Percentiles rank a stretch among this genome's conserved stretches.
Evolutionary conservation across 2,888 invertebrate genomes (phyloP).

Genomic region (Sipha maydis): DNA sequence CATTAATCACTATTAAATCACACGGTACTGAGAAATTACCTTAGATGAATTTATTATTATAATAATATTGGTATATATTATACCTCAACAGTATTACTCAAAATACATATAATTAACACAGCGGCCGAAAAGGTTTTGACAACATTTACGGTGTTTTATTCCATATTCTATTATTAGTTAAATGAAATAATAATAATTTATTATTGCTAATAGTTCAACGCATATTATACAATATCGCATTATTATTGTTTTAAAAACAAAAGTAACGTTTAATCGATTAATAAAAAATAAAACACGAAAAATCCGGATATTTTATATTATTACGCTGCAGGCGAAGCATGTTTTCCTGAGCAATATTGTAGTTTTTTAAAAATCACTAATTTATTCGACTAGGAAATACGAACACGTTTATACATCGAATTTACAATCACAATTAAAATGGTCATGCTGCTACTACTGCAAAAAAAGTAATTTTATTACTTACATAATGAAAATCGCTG

Average conservation of each 20-base stretch:
- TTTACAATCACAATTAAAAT: conserved; percentile 56
- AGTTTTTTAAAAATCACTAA: conserved; percentile 43
- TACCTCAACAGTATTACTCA: too few relatives aligned
- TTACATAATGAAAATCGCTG: conserved; percentile 49
- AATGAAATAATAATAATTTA: conserved; percentile 3
- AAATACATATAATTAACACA: too few relatives aligned
- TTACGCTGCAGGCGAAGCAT: neutral
- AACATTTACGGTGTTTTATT: neutral
- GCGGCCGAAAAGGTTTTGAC: neutral
- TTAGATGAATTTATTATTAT: neutral
- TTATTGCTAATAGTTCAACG: conserved; percentile 17
- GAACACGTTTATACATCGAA: conserved; percentile 31
- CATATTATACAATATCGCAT: neutral
- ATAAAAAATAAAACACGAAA: neutral
- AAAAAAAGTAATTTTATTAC: conserved; percentile 53
- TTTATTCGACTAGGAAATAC: conserved; percentile 43
- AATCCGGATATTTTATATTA: neutral
- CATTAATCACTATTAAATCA: neutral
- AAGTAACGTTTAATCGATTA: conserved; percentile 46
- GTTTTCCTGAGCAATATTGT: conserved; percentile 49
- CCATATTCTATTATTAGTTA: too few relatives aligned
- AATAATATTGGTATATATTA: too few relatives aligned
- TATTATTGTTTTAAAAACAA: conserved; percentile 12
- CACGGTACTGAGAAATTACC: neutral
- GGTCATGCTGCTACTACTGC: neutral